Conservation (phyloP, 2,888 invertebrate genomes). For the Calameuta idolon region DNA sequence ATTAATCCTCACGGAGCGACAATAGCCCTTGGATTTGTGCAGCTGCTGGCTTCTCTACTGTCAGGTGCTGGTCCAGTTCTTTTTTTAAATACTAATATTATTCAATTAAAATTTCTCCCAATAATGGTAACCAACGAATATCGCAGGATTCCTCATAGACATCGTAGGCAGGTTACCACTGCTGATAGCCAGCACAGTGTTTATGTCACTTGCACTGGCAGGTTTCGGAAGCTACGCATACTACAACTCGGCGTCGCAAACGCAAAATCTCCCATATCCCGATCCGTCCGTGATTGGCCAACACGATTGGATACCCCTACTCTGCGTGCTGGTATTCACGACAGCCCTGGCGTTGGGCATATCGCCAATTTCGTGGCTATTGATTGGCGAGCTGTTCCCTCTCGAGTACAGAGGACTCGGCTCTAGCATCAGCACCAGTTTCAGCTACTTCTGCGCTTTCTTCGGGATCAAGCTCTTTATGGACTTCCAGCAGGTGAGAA, state of each 20-base stretch:
- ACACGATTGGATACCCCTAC: constrained; percentile 85
- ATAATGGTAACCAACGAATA: not conserved
- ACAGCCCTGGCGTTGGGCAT: constrained; percentile 89
- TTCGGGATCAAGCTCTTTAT: constrained; percentile 88
- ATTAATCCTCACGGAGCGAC: constrained; percentile 88
- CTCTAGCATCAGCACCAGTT: constrained; percentile 86
- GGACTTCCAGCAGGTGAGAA: constrained; percentile 75
- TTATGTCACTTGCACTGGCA: constrained; percentile 88
- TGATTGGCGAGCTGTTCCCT: constrained; percentile 87
- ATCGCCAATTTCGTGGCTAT: constrained; percentile 88
- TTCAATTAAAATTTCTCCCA: not conserved
- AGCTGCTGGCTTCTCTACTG: constrained; percentile 84
- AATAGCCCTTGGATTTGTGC: constrained; percentile 86
- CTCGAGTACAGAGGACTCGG: constrained; percentile 87
- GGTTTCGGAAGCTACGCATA: constrained; percentile 88
- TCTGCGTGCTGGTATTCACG: constrained; percentile 86
- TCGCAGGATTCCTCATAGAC: constrained; percentile 77
- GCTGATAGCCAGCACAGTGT: constrained; percentile 83
- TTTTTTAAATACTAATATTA: not conserved
- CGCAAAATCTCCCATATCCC: constrained; percentile 51
- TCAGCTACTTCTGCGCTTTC: constrained; percentile 89
- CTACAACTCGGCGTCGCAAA: constrained; percentile 71
- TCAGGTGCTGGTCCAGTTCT: constrained; percentile 69
- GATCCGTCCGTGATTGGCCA: constrained; percentile 68
- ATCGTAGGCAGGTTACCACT: constrained; percentile 87